A percentile compares a stretch with the other conserved stretches of the same genome.
These are phyloP conservation scores for Nerophis ophidion DNA, from an alignment of 2,113 vertebrate species.

Conservation along the genomic window DNA sequence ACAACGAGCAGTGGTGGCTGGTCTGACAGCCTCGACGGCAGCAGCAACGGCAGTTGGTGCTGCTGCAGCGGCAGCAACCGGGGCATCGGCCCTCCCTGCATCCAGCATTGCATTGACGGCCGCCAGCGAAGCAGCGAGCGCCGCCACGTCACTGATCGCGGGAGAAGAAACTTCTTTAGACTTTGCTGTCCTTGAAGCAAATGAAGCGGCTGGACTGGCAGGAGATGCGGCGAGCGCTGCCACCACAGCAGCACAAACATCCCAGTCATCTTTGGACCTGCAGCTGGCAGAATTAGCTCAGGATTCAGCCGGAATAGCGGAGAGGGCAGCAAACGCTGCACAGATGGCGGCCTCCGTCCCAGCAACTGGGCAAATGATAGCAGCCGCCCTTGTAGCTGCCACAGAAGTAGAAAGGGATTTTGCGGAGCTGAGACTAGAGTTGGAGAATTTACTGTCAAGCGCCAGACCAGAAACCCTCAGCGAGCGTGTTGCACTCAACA, in stretches of 20 bases:
- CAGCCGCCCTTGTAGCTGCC: not conserved
- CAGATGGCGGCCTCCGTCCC: no score
- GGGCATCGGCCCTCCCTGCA: not conserved
- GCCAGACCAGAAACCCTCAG: no score
- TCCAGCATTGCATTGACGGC: not conserved
- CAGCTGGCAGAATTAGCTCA: not conserved
- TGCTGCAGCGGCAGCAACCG: not conserved
- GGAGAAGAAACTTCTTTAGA: not conserved
- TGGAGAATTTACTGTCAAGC: not conserved
- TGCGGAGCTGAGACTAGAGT: not conserved
- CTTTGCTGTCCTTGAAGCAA: not conserved
- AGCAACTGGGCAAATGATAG: not conserved
- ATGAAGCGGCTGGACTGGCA: slow-evolving; percentile 4
- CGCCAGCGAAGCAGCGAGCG: not conserved
- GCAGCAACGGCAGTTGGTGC: not conserved
- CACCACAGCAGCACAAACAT: not conserved
- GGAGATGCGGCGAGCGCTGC: not conserved
- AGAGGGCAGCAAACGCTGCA: not conserved
- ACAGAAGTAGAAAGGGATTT: not conserved
- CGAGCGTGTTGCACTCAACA: not conserved
- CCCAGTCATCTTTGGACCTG: not conserved
- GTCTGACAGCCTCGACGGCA: not conserved
- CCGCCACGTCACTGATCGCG: not conserved
- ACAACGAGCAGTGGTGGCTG: not conserved
- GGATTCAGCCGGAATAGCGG: not conserved